Evolutionary conservation across 1,140 invertebrate species (phyloP).

Genomic region (Bathynomus jamesi): DNA sequence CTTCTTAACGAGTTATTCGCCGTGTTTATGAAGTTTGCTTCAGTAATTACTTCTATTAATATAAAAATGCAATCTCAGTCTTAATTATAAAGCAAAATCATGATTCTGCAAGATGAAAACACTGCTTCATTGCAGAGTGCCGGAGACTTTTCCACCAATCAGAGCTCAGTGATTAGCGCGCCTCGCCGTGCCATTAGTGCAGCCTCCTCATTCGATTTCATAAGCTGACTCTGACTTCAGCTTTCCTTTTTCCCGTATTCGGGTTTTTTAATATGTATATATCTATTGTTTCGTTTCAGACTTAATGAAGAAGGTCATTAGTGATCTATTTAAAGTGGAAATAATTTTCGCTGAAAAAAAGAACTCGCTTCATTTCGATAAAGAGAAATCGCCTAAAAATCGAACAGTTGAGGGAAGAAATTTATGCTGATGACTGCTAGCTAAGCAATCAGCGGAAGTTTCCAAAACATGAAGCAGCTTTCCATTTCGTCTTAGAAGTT

Average conservation of each 20-base stretch:
- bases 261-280: background rate
- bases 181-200: constrained; percentile 35
- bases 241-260: background rate
- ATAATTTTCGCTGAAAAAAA: background rate
- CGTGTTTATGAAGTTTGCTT: too few relatives aligned
- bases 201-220: constrained; percentile 29
- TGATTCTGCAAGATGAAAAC: constrained; percentile 20
- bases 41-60: too few relatives aligned
- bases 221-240: constrained; percentile 18
- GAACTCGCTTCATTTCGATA: background rate
- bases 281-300: background rate
- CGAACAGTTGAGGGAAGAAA: constrained; percentile 21
- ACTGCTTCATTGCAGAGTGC: constrained; percentile 35
- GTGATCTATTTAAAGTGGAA: background rate
- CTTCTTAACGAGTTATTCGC: constrained; percentile 2
- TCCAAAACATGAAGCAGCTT: constrained; percentile 37
- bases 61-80: background rate
- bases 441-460: constrained; percentile 27
- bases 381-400: background rate
- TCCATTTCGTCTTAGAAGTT: constrained; percentile 34
- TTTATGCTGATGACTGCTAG: constrained; percentile 35
- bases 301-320: background rate
- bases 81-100: constrained; percentile 19
- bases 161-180: constrained; percentile 36
- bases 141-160: constrained; percentile 33